Conservation (phyloP, 2,113 vertebrate genomes). For the Corythaixoides concolor region DNA sequence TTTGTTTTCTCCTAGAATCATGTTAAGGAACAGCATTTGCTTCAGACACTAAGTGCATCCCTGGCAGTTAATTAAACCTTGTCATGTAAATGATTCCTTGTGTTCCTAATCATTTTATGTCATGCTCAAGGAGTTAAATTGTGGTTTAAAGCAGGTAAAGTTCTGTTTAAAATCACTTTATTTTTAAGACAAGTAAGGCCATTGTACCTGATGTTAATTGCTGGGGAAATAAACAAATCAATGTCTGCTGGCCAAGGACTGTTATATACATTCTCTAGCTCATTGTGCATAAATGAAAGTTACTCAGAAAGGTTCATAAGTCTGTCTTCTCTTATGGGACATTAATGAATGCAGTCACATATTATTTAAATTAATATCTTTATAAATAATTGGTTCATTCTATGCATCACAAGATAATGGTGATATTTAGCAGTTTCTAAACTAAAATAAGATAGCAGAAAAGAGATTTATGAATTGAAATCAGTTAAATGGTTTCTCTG, state of each 20-base stretch:
- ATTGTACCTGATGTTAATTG: slow-evolving; percentile 6
- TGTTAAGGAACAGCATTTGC: not conserved
- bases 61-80: not conserved
- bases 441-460: slow-evolving; percentile 1
- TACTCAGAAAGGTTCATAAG: not conserved
- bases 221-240: not conserved
- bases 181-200: not conserved
- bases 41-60: not conserved
- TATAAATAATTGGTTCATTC: slow-evolving; percentile 45
- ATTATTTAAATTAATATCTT: slow-evolving; percentile 52
- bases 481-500: slow-evolving; percentile 56
- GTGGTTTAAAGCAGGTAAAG: not conserved
- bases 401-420: slow-evolving; percentile 40
- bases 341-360: not conserved
- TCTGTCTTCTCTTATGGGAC: not conserved
- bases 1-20: not conserved
- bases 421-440: slow-evolving; percentile 30
- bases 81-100: not conserved
- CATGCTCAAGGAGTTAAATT: not conserved
- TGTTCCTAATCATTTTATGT: not conserved
- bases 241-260: not conserved
- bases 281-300: not conserved
- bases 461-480: slow-evolving; percentile 40
- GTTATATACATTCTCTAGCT: not conserved
- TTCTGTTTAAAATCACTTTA: not conserved